Percentiles rank a stretch among this genome's conserved stretches.
Conservation (phyloP, 2,797 vertebrate genomes). For the Chiroxiphia lanceolata region DNA sequence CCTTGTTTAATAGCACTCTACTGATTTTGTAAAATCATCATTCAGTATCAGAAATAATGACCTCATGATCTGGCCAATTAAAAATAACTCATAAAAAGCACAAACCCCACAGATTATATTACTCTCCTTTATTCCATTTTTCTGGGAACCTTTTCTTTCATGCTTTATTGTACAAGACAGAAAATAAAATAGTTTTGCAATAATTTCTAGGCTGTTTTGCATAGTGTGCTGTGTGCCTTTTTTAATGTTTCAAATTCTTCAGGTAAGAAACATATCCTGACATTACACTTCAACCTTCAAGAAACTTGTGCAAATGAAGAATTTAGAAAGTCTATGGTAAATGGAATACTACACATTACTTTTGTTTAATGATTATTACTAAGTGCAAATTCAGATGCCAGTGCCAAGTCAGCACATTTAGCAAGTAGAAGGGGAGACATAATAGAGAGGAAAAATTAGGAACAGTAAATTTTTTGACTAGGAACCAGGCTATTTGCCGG, state of each 20-base stretch:
- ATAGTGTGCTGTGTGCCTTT: background rate
- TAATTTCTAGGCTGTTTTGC: constrained; percentile 1
- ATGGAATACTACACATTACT: constrained; percentile 26
- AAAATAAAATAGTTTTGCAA: constrained; percentile 13
- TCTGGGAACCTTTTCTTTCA: background rate
- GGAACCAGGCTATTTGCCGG: background rate
- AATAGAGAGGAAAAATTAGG: background rate
- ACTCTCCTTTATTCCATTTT: background rate
- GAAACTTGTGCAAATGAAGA: constrained; percentile 5
- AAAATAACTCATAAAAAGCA: background rate
- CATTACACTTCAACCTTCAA: constrained; percentile 1
- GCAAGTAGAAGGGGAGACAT: background rate
- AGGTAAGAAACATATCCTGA: constrained; percentile 7
- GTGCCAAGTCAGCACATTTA: constrained; percentile 10
- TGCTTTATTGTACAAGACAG: background rate
- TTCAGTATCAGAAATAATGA: background rate
- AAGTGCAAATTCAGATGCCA: constrained; percentile 1
- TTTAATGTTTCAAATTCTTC: constrained; percentile 12
- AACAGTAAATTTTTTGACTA: background rate
- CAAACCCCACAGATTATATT: background rate
- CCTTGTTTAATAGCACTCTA: background rate
- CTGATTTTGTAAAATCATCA: background rate
- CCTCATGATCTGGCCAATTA: background rate
- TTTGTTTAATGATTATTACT: background rate
- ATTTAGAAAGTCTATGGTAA: constrained; percentile 22